Evolutionary conservation across 1,140 invertebrate genomes (phyloP).

Genomic region (Drosophila orena): DNA sequence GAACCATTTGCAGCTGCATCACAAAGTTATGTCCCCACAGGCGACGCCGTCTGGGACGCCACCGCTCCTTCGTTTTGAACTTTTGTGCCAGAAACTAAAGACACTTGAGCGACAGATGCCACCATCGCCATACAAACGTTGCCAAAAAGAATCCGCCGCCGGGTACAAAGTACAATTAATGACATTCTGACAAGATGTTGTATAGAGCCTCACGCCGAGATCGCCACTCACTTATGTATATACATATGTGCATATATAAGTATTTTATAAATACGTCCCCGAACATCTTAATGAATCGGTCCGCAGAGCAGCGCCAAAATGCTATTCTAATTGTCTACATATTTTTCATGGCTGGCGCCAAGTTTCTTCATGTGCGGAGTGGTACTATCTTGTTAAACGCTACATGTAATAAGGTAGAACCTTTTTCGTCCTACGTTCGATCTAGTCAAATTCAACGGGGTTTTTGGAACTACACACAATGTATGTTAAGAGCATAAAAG

Average conservation of each 20-base stretch:
- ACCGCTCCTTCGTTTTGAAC: constrained; percentile 61
- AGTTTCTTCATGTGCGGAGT: constrained; percentile 37
- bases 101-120: constrained; percentile 69
- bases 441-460: too few species aligned
- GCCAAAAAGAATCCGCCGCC: constrained; percentile 59
- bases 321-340: constrained; percentile 66
- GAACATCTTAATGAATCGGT: constrained; percentile 40
- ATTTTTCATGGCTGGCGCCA: constrained; percentile 69
- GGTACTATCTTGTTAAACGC: constrained; percentile 7
- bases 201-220: constrained; percentile 27
- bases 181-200: constrained; percentile 74
- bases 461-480: background rate
- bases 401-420: too few species aligned
- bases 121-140: constrained; percentile 45
- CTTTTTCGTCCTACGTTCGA: too few species aligned
- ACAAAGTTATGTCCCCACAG: constrained; percentile 15
- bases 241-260: background rate
- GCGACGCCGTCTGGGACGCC: constrained; percentile 37
- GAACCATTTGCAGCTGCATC: constrained; percentile 2
- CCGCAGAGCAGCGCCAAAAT: constrained; percentile 40
- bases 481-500: background rate
- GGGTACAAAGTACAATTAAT: constrained; percentile 72
- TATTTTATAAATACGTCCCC: constrained; percentile 10
- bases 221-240: constrained; percentile 18
- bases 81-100: constrained; percentile 69